phyloP scores from a whole-genome alignment of 2,797 vertebrate genomes.

The Epinephelus coioides region DNA sequence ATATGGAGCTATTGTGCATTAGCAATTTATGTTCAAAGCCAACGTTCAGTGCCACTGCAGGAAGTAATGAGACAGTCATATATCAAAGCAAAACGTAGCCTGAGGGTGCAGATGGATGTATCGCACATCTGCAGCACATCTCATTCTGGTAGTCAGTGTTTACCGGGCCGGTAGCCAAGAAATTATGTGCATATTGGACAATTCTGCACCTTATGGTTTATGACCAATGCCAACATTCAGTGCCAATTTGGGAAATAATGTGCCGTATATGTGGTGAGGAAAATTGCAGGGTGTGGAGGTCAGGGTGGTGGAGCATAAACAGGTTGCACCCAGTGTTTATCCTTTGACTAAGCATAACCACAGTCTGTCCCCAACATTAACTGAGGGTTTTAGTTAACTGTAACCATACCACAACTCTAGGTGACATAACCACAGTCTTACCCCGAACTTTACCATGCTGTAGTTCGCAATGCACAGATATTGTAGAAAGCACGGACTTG shows the following conservation, averaged over 20 bases:
- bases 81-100: slow-evolving; percentile 24
- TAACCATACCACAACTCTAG: too few relatives aligned
- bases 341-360: not conserved
- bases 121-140: slow-evolving; percentile 17
- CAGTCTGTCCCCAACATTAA: too few relatives aligned
- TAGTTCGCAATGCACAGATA: not conserved
- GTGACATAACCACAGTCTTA: too few relatives aligned
- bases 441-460: too few relatives aligned
- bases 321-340: not conserved
- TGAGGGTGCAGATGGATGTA: not conserved
- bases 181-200: not conserved
- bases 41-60: not conserved
- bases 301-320: not conserved
- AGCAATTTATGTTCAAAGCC: slow-evolving; percentile 36
- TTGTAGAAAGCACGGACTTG: not conserved
- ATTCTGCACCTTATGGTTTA: not conserved
- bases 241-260: not conserved
- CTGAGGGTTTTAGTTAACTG: too few relatives aligned
- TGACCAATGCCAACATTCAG: not conserved
- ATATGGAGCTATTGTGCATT: slow-evolving; percentile 16
- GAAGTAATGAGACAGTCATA: slow-evolving; percentile 9
- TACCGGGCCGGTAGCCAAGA: not conserved
- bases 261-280: not conserved
- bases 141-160: not conserved
- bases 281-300: not conserved